phyloP scores from a whole-genome alignment of 2,888 invertebrate species.

The Axea sp. region DNA sequence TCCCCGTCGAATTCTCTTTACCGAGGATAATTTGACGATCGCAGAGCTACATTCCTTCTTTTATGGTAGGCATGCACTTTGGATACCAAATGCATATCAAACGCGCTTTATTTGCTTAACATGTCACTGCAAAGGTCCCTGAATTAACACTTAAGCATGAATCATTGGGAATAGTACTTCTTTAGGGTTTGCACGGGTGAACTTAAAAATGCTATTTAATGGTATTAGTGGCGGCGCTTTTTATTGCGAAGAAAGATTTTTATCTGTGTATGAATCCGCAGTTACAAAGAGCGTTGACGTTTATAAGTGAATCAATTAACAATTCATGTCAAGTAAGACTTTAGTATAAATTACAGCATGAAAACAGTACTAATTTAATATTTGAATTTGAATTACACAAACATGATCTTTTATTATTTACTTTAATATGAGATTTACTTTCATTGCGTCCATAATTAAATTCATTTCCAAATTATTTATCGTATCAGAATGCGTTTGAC shows the following conservation, averaged over 20 bases:
- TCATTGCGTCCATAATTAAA: too few species aligned
- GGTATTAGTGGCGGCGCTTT: not conserved
- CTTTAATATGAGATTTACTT: too few species aligned
- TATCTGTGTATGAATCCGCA: conserved; percentile 17
- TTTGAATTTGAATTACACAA: too few species aligned
- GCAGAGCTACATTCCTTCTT: conserved; percentile 18
- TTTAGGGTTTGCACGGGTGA: conserved; percentile 4
- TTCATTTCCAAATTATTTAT: too few species aligned
- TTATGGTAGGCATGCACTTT: not conserved
- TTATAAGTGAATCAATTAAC: too few species aligned
- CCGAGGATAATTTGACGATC: conserved; percentile 47
- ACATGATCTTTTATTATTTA: too few species aligned
- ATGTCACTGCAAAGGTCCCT: conserved; percentile 8
- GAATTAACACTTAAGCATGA: conserved; percentile 37
- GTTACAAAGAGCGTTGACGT: too few species aligned
- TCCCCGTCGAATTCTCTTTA: conserved; percentile 66
- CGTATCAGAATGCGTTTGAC: too few species aligned
- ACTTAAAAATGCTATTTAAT: conserved; percentile 3
- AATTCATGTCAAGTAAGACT: too few species aligned
- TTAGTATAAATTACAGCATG: too few species aligned
- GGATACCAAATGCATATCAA: conserved; percentile 15
- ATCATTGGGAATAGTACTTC: conserved; percentile 19
- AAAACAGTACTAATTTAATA: too few species aligned
- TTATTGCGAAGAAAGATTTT: not conserved
- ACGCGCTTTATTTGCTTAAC: conserved; percentile 13